Base-by-base conservation (phyloP, 2,888 invertebrate genomes). In the Ganaspis brasiliensis region DNA sequence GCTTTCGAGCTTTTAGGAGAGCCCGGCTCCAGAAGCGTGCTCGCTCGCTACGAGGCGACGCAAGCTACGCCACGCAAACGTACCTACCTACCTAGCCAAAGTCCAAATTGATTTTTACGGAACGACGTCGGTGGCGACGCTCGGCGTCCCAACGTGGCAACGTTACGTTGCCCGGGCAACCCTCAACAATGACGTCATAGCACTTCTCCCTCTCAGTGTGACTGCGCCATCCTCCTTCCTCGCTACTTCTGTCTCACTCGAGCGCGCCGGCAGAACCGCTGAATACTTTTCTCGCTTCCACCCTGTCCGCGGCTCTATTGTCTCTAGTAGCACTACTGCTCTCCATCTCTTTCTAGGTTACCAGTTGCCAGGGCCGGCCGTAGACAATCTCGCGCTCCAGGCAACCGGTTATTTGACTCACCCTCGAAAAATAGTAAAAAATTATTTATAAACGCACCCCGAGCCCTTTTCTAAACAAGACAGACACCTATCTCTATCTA, bases 31-130 rank as follows among this genome's bases (percentile, higher is more conserved):
- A 78, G 77, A 75, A 76, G 80, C 78, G 79, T 81, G 80, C 74
- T 79, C 79, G 74, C 80, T 81, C 80, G 79, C 80, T 78, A 76
- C 76, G 73, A 73, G 61, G 21, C 67, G 73, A 76, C 79, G 83
- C 79, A 77, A 77, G 80, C 80, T 19, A 52, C 26, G 61, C 61
- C 35, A 79, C 74, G 79, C 77, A 82, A 78, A 73, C 76, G 78
- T 75, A 81, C 63, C 61, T 71, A 72, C 61, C 73, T 72, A 85
- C 89, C 88, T 88, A 87, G 87, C 86, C 88, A 87, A 89, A 87
- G 88, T 88, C 87, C 88, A 91, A 91, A 91, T 91, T 91, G 91
- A 91, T 91, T 91, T 91, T 91, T 91, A 90, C 90, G 88, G 83
- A 82, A 86, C 85, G 82, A 80, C 88, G 86, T 80, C 85, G 85